These are phyloP conservation scores for Tuta absoluta DNA, from an alignment of 2,888 invertebrate genomes.

Conservation along the genomic window DNA sequence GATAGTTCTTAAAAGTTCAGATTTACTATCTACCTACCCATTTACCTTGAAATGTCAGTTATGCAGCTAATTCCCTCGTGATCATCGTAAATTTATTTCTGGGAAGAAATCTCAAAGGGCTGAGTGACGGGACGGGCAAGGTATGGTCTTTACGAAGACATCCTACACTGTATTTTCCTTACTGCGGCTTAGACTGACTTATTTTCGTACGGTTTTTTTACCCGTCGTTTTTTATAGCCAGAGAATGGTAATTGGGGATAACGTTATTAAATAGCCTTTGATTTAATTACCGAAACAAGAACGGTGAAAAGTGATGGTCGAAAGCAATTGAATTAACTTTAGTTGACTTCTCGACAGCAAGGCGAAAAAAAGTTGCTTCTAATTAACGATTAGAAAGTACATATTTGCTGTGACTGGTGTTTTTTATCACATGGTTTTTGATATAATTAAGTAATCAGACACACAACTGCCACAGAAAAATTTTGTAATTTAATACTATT, in stretches of 20 bases:
- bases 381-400: background rate
- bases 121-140: slow-evolving; percentile 80
- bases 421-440: too few species aligned
- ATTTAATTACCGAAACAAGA: slow-evolving; percentile 60
- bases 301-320: slow-evolving; percentile 41
- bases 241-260: slow-evolving; percentile 78
- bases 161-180: too few species aligned
- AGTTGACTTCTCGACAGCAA: background rate
- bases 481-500: too few species aligned
- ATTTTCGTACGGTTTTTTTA: too few species aligned
- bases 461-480: too few species aligned
- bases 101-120: slow-evolving; percentile 79
- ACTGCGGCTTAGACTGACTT: too few species aligned
- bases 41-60: slow-evolving; percentile 78
- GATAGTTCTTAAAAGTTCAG: slow-evolving; percentile 29
- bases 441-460: too few species aligned
- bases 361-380: background rate
- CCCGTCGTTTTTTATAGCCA: too few species aligned
- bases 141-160: too few species aligned
- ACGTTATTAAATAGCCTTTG: slow-evolving; percentile 72
- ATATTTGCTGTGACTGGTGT: too few species aligned
- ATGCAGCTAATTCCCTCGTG: slow-evolving; percentile 77
- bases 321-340: background rate
- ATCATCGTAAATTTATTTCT: slow-evolving; percentile 80
- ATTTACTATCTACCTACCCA: slow-evolving; percentile 45